A percentile compares a stretch with the other conserved stretches of the same genome.
phyloP scores from a whole-genome alignment of 2,797 vertebrate genomes.

The Merluccius polli region DNA sequence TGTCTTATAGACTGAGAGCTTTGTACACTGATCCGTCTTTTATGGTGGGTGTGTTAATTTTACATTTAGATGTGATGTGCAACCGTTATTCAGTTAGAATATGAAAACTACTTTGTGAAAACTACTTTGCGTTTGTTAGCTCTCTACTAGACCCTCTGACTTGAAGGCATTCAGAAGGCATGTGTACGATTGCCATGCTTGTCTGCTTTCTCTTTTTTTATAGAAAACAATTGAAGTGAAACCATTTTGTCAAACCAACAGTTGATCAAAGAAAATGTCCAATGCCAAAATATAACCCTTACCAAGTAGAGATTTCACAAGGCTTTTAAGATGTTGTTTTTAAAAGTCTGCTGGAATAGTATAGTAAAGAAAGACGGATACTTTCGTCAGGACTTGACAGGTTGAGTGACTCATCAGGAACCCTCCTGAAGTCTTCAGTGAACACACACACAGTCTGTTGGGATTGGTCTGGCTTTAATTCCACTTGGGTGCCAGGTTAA shows the following conservation, averaged over 20 bases:
- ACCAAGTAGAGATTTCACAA: background rate
- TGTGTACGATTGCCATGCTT: background rate
- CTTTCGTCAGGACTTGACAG: background rate
- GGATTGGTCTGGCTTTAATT: conserved; percentile 53
- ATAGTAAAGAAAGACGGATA: background rate
- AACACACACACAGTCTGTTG: conserved; percentile 32
- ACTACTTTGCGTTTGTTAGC: background rate
- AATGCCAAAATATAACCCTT: background rate
- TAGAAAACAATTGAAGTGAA: background rate
- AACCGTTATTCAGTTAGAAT: background rate
- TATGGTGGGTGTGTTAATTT: background rate
- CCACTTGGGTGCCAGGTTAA: conserved; percentile 42
- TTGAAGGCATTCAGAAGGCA: background rate
- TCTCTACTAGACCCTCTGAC: background rate
- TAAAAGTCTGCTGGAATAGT: background rate
- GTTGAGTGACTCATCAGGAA: conserved; percentile 11
- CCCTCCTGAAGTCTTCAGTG: conserved; percentile 24
- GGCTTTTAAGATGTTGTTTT: background rate
- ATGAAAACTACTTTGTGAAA: too few species aligned
- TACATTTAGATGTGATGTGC: background rate
- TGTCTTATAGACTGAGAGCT: conserved; percentile 13
- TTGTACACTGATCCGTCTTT: background rate
- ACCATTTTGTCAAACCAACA: background rate
- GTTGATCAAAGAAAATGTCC: background rate
- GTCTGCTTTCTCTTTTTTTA: background rate